phyloP scores from a whole-genome alignment of 2,113 vertebrate genomes.

The Bagarius yarrelli region DNA sequence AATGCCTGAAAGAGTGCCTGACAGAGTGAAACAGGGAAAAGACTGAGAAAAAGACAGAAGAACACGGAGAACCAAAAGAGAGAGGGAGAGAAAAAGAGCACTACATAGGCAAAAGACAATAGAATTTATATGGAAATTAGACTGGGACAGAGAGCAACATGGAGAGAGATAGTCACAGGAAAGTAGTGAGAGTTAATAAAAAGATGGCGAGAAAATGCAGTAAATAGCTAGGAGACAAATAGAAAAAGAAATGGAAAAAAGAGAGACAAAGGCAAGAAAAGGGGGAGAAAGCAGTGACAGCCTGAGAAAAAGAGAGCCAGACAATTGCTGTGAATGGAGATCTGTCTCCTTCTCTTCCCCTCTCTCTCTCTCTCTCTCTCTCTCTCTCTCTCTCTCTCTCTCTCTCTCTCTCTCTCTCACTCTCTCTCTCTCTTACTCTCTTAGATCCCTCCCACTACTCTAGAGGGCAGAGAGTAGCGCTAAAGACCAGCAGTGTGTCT shows the following conservation, averaged over 20 bases:
- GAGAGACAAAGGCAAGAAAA: background rate
- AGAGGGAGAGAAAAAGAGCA: background rate
- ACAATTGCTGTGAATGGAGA: conserved; percentile 14
- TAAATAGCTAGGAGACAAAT: no score
- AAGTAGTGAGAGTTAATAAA: background rate
- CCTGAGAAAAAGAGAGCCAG: background rate
- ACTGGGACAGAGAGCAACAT: background rate
- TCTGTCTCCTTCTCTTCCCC: background rate
- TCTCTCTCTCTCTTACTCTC: conserved; percentile 5
- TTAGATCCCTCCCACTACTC: conserved; percentile 30
- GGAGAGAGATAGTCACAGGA: background rate
- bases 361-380: conserved; percentile 1
- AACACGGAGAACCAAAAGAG: background rate
- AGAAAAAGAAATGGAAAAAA: background rate
- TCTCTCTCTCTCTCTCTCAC: background rate
- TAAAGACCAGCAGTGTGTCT: conserved; percentile 12
- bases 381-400: conserved; percentile 12
- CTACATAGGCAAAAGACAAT: background rate
- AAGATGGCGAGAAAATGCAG: no score
- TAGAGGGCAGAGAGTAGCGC: conserved; percentile 9
- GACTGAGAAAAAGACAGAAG: background rate
- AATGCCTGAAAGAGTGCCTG: background rate
- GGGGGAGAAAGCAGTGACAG: background rate
- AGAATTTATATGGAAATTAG: background rate
- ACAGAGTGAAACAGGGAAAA: background rate